These are phyloP conservation scores for Microtus ochrogaster DNA, from an alignment of 2,113 vertebrate species.

Conservation along the genomic window DNA sequence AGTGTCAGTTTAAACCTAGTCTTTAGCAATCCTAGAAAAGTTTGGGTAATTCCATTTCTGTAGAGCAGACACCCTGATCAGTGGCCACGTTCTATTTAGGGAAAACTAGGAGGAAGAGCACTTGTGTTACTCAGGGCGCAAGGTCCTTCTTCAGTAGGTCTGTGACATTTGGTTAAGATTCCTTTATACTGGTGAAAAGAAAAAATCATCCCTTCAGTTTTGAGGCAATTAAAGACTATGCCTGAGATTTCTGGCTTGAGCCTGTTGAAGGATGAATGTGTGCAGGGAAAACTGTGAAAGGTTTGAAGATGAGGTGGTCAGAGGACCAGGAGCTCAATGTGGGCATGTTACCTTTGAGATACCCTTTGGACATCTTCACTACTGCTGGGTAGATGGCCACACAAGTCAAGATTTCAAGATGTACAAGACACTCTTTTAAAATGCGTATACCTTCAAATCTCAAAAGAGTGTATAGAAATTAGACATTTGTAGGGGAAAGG, in stretches of 20 bases:
- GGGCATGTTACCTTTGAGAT: background rate
- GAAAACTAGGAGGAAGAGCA: constrained; percentile 40
- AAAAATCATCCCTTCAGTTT: background rate
- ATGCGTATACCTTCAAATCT: background rate
- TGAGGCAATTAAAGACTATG: background rate
- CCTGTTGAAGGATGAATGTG: background rate
- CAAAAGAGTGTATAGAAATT: background rate
- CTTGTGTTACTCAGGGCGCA: background rate
- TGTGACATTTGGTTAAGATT: constrained; percentile 1
- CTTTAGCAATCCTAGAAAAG: constrained; percentile 33
- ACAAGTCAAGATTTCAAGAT: background rate
- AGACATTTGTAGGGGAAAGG: background rate
- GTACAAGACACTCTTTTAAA: background rate
- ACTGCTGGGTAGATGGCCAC: background rate
- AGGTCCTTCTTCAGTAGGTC: background rate
- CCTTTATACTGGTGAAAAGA: background rate
- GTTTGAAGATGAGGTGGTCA: background rate
- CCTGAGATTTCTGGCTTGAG: background rate
- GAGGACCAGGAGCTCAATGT: background rate
- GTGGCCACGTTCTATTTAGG: background rate
- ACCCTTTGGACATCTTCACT: background rate
- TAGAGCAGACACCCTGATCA: background rate
- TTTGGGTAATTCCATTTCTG: constrained; percentile 48
- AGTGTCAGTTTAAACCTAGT: background rate
- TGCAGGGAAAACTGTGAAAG: background rate